Evolutionary conservation across 2,888 invertebrate species (phyloP), one percentile per base, ranked within the genome.

Genomic region (Patella ulyssiponensis): DNA sequence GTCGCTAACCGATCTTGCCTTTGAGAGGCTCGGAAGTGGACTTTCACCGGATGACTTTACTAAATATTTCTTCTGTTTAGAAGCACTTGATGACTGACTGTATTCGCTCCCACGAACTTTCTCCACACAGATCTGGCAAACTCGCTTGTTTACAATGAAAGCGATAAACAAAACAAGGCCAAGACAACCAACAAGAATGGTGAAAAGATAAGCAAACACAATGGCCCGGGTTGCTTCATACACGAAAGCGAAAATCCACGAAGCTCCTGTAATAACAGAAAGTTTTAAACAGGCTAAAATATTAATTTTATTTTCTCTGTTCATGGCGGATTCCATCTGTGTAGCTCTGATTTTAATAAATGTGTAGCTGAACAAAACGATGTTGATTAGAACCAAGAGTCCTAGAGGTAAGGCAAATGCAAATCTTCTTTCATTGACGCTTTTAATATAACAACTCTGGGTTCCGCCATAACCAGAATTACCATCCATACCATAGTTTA

Each of bases 241-340:
- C 20, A 64, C 23, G 15, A 64, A 64, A 23, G 20, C 64, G 4
- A 64, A 64, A 23, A 64, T 23, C 64, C 64, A 64, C 11, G 64
- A 20, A 11, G 64, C 64, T 9, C 64, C 64, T 9, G 64, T 64
- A 64, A 64, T 64, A 23, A 64, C 64, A 11, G 64, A 64, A 14
- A 64, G 64, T 64, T 64, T 64, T 64, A 64, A 64, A 64, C 64
- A 64, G 1, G 64, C 64, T 15, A 64, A 64, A 23, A 64, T 64
- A 64, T 64, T 64, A 23, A 64, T 64, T 64, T 23, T 64, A 64
- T 64, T 64, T 64, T 64, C 64, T 23, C 14, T 64, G 64, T 64
- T 64, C 11, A 64, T 64, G 64, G 64, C 14, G 0, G 64, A 64
- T 2, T 64, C 64, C 11, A 64, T 20, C 23, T 64, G 64, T 23